Base-by-base conservation (phyloP, 2,888 invertebrate genomes). In the Fabriciana adippe region DNA sequence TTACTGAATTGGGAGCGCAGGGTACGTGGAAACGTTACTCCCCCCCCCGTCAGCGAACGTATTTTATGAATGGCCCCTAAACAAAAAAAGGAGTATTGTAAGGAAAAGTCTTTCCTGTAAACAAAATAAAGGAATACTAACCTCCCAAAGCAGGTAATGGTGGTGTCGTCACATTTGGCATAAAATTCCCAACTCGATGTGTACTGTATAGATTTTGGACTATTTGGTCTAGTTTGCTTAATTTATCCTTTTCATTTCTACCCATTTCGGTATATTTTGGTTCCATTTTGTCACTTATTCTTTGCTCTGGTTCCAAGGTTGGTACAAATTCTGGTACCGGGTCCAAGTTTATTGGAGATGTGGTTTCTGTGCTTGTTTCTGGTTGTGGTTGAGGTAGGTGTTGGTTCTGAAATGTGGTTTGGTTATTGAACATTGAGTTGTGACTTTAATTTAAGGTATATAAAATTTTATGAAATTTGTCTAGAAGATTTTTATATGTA, bases 181-280 rank as follows among this genome's bases (percentile, higher is more conserved):
- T 73, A 0, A 88, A 85, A 64, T 78, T 88, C 0, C 88, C 87
- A 74, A 90, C 87, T 74, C 89, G 88, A 71, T 90, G 92, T 13
- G 89, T 89, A 65, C 88, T 92, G 53, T 92, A 92, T 71, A 92
- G 72, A 71, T 92, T 92, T 79, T 92, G 89, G 1, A 92, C 92
- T 6, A 92, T 92, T 73, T 91, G 91, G 55, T 92, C 92, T 63
- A 92, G 70, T 75, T 90, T 92, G 72, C 92, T 92, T 35, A 92
- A 76, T 81, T 89, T 85, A 55, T 92, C 90, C 70, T 85, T 89
- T 67, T 90, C 89, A 64, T 72, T 84, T 66, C 79, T 83, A 41
- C 72, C 63, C 47, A 81, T 56, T 26, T 75, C 75, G 18, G n/a
- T 16, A 53, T 41, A 35, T 61, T 53, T 61, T 15, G 51, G 61